phyloP scores from a whole-genome alignment of 2,113 vertebrate species.

The Hystrix cristata region DNA sequence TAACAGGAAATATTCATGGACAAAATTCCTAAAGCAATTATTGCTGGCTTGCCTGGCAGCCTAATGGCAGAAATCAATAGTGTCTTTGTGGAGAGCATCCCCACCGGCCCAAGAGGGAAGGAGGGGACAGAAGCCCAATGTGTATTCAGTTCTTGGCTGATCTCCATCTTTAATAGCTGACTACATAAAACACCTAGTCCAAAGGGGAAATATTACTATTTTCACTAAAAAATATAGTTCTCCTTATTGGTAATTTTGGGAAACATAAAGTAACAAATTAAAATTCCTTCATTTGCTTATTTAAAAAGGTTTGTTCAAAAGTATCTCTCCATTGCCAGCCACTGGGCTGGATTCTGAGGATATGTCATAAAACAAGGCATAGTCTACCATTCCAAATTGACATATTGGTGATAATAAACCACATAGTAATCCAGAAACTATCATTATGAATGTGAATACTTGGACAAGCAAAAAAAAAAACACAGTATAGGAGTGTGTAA shows the following conservation, averaged over 20 bases:
- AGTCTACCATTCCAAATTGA: not conserved
- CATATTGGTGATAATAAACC: not conserved
- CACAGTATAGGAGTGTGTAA: not conserved
- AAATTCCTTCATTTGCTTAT: conserved; percentile 31
- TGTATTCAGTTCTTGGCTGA: conserved; percentile 40
- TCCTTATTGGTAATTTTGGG: conserved; percentile 9
- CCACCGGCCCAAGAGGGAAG: conserved; percentile 60
- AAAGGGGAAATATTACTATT: conserved; percentile 29
- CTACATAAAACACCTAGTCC: not conserved
- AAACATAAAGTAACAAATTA: conserved; percentile 15
- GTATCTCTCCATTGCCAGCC: not conserved
- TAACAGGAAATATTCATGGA: conserved; percentile 76
- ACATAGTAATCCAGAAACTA: conserved; percentile 8
- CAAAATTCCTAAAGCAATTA: conserved; percentile 77
- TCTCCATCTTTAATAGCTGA: conserved; percentile 18
- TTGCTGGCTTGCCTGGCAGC: conserved; percentile 62
- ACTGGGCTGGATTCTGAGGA: not conserved
- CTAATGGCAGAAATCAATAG: conserved; percentile 80
- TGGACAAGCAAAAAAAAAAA: not conserved
- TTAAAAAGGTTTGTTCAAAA: conserved; percentile 15
- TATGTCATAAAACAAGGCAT: not conserved
- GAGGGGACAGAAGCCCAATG: conserved; percentile 34
- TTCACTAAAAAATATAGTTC: not conserved
- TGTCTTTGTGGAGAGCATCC: conserved; percentile 65
- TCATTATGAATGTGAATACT: not conserved